Evolutionary conservation across 2,797 vertebrate species (phyloP).

Genomic region (Buceros bicornis): DNA sequence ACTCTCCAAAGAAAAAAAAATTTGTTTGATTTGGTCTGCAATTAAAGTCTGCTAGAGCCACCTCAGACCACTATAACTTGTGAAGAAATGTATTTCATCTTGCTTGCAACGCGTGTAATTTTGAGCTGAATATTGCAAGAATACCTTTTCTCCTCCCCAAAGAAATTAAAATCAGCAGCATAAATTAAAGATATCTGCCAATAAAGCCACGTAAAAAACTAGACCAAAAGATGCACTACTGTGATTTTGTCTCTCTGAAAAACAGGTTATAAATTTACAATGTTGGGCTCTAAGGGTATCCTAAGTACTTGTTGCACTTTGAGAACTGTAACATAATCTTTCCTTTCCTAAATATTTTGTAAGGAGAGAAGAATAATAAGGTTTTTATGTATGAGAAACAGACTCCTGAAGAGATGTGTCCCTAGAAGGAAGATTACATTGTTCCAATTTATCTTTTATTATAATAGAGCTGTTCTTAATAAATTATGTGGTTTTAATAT

Average conservation of each 20-base stretch:
- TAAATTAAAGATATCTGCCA: background rate
- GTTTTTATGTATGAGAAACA: background rate
- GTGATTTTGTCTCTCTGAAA: slow-evolving; percentile 17
- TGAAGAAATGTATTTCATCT: slow-evolving; percentile 8
- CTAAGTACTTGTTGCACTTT: background rate
- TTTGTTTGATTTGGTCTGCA: background rate
- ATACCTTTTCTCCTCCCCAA: background rate
- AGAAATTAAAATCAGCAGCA: background rate
- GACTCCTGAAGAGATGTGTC: background rate
- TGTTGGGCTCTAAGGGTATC: background rate
- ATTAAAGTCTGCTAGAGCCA: background rate
- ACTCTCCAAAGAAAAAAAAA: background rate
- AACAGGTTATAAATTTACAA: background rate
- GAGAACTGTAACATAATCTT: background rate
- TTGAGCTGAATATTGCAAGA: background rate
- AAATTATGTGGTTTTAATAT: background rate
- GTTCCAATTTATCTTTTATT: background rate
- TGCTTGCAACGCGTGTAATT: background rate
- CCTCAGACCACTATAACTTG: background rate
- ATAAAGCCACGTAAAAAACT: background rate
- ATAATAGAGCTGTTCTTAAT: background rate
- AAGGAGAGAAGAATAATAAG: background rate
- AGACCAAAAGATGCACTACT: slow-evolving; percentile 17
- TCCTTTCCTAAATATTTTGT: background rate
- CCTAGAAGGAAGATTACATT: background rate